Evolutionary conservation across 2,113 vertebrate species (phyloP), one percentile per base, ranked within the genome.

Genomic region (Oreochromis spilurus): DNA sequence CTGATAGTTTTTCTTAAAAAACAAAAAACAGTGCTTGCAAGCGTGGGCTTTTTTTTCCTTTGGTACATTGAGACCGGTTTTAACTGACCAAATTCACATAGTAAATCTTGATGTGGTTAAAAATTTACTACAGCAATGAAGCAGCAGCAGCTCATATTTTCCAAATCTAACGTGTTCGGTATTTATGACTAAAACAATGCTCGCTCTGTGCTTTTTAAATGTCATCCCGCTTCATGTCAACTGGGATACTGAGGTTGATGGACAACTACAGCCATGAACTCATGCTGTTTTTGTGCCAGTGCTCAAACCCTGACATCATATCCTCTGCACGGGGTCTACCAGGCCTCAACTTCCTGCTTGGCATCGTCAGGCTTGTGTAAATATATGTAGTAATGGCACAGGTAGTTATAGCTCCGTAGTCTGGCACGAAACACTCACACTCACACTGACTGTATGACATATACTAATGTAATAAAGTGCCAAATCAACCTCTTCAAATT

Each of bases 221-320:
- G 84, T 84, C 89, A 81, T 84, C 38, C 53, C 36, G 83, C 82
- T 13, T 83, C 90, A 72, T 88, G 90, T 88, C 84, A 80, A 31
- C 72, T 5, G 43, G 84, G 36, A 89, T 89, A 26, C 84, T 84
- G 87, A 89, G 16, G 65, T 53, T 90, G 92, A 94, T 29, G 84
- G 93, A 94, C 94, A 91, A 75, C 85, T 83, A 82, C 88, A 72
- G 91, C 92, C 83, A 79, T 87, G 91, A 92, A 81, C 54, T 88
- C 88, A 52, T 58, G 87, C 78, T 67, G 80, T 54, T 79, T 55
- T 55, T 57, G 80, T 88, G 60, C 84, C 88, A 88, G 82, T 8
- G 6, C 82, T 87, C 81, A 19, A 79, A 21, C 40, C 70, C 81
- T 95, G 92, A 94, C 94, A 94, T 95, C 92, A 95, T 89, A 48